These are phyloP conservation scores for Blastobasis lacticolella DNA, from an alignment of 2,888 invertebrate genomes.

Conservation along the genomic window DNA sequence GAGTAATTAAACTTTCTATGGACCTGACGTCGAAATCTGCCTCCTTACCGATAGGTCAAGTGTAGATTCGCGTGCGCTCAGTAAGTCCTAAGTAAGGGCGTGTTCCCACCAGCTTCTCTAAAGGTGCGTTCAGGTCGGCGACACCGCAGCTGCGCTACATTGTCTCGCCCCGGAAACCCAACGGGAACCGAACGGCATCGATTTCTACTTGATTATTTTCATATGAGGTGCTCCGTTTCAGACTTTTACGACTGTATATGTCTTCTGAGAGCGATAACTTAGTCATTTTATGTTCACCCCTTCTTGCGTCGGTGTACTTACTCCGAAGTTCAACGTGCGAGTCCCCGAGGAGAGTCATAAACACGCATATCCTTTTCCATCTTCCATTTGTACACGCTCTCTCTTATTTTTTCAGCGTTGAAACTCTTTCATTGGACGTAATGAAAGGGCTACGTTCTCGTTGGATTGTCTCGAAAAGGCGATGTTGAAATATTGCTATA, in stretches of 20 bases:
- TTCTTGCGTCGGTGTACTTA: constrained; percentile 54
- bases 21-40: too few relatives aligned
- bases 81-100: too few relatives aligned
- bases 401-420: constrained; percentile 27
- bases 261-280: constrained; percentile 70
- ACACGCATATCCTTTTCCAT: constrained; percentile 61
- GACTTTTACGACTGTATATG: constrained; percentile 64
- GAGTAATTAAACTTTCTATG: too few relatives aligned
- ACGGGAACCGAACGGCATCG: constrained; percentile 32
- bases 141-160: neutral
- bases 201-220: constrained; percentile 66
- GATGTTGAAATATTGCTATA: too few relatives aligned
- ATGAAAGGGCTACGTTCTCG: too few relatives aligned
- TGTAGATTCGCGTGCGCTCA: too few relatives aligned
- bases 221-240: constrained; percentile 57
- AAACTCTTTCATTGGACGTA: constrained; percentile 21
- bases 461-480: too few relatives aligned
- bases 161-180: constrained; percentile 6
- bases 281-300: constrained; percentile 70
- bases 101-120: too few relatives aligned
- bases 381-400: constrained; percentile 55
- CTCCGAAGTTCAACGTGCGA: constrained; percentile 54
- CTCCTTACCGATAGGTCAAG: too few relatives aligned
- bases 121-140: too few relatives aligned
- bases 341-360: constrained; percentile 60